These are phyloP conservation scores for Hemiprocne comata DNA, from an alignment of 2,113 vertebrate species.

Conservation along the genomic window DNA sequence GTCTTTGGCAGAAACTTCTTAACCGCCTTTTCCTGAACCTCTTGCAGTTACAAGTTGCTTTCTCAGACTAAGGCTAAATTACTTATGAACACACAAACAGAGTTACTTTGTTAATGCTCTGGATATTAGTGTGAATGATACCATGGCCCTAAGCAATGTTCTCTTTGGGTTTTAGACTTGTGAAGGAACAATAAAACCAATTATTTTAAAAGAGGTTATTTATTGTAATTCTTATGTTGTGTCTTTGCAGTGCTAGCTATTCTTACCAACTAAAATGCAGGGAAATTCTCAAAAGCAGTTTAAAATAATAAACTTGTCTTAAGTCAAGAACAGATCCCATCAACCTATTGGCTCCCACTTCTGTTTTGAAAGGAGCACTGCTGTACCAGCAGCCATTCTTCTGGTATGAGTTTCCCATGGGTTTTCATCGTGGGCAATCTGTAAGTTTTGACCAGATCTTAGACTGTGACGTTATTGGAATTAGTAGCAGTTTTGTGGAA, in stretches of 20 bases:
- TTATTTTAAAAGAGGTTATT: slow-evolving; percentile 3
- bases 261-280: slow-evolving; percentile 27
- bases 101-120: slow-evolving; percentile 37
- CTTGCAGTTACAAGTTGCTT: neutral
- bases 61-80: slow-evolving; percentile 21
- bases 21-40: slow-evolving; percentile 39
- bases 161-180: neutral
- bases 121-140: slow-evolving; percentile 32
- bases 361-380: slow-evolving; percentile 33
- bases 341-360: slow-evolving; percentile 26
- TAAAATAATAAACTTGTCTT: slow-evolving; percentile 60
- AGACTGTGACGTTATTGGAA: neutral
- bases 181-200: slow-evolving; percentile 21
- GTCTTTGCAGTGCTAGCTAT: slow-evolving; percentile 42
- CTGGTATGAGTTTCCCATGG: slow-evolving; percentile 10
- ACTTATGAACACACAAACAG: slow-evolving; percentile 14
- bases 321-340: slow-evolving; percentile 30
- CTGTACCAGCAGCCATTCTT: neutral
- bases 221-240: slow-evolving; percentile 30
- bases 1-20: slow-evolving; percentile 43
- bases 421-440: neutral
- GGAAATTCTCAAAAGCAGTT: slow-evolving; percentile 42
- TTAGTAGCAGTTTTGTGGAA: neutral
- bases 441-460: neutral
- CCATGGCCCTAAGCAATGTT: slow-evolving; percentile 18